Conservation (phyloP, 2,888 invertebrate species). For the Ennomos erosarius region DNA sequence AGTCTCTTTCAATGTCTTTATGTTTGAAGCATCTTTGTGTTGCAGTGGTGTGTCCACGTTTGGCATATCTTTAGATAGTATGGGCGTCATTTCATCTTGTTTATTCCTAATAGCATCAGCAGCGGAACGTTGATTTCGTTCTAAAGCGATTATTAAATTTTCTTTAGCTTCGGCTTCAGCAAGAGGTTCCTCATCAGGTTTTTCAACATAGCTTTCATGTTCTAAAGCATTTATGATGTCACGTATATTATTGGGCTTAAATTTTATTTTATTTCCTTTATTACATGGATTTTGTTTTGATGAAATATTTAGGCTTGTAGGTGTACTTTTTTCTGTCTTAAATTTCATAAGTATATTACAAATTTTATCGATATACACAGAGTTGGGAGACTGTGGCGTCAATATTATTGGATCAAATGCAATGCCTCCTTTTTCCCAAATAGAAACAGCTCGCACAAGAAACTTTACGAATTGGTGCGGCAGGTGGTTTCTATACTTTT, state of each 20-base stretch:
- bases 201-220: conserved; percentile 45
- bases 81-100: conserved; percentile 2
- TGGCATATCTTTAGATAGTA: conserved; percentile 2
- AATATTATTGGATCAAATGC: conserved; percentile 69
- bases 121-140: conserved; percentile 27
- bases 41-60: background rate
- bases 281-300: conserved; percentile 28
- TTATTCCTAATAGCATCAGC: conserved; percentile 6
- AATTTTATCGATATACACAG: conserved; percentile 62
- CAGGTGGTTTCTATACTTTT: conserved; percentile 62
- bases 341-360: conserved; percentile 56
- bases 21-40: conserved; percentile 6
- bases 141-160: conserved; percentile 17
- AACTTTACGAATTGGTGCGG: conserved; percentile 64
- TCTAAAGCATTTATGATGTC: conserved; percentile 73
- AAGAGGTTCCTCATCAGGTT: conserved; percentile 51
- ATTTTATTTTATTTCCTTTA: conserved; percentile 50
- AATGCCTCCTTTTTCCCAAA: conserved; percentile 78
- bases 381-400: conserved; percentile 56
- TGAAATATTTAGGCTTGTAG: conserved; percentile 25
- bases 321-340: conserved; percentile 33
- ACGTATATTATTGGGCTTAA: conserved; percentile 59
- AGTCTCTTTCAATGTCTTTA: background rate
- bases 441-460: conserved; percentile 63
- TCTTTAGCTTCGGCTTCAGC: conserved; percentile 59